Evolutionary conservation across 2,113 vertebrate genomes (phyloP), one percentile per base, ranked within the genome.

Genomic region (Malurus elegans): DNA sequence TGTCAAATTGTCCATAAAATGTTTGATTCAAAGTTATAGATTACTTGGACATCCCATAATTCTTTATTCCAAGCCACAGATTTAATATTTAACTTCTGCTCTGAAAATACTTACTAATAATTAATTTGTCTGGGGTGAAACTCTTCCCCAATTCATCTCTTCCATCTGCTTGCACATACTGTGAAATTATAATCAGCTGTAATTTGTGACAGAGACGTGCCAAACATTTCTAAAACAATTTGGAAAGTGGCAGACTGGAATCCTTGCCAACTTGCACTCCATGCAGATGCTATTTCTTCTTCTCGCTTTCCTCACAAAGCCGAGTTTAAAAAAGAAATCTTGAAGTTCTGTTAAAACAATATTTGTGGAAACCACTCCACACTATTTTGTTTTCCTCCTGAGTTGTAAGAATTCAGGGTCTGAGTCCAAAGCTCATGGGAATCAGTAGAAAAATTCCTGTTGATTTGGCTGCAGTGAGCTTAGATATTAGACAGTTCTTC

Each of bases 201-300:
- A 98, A 98, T 98, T 98, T 98, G 97, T 97, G 97, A 97, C 95
- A 96, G 95, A 97, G 94, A 97, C 95, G 96, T 98, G 98, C 97
- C 96, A 98, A 98, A 98, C 97, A 88, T 98, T 97, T 96, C 97
- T 97, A 97, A 98, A 98, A 98, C 97, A 98, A 98, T 97, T 98
- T 97, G 94, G 92, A 97, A 98, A 97, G 97, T 97, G 97, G 95
- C 95, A 98, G 97, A 98, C 97, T 90, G 94, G 88, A 93, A 91
- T 88, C 70, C 91, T 85, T 95, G 97, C 97, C 97, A 98, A 97
- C 62, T 97, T 97, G 90, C 86, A 95, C 94, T 96, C 95, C 91
- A 70, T 96, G 94, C 96, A 97, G 96, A 97, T 97, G 96, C 97
- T 96, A 97, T 97, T 96, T 95, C 93, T 98, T 97, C 95, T 97